These are phyloP conservation scores for Cheumatopsyche charites DNA, from an alignment of 1,140 invertebrate genomes.

Conservation along the genomic window DNA sequence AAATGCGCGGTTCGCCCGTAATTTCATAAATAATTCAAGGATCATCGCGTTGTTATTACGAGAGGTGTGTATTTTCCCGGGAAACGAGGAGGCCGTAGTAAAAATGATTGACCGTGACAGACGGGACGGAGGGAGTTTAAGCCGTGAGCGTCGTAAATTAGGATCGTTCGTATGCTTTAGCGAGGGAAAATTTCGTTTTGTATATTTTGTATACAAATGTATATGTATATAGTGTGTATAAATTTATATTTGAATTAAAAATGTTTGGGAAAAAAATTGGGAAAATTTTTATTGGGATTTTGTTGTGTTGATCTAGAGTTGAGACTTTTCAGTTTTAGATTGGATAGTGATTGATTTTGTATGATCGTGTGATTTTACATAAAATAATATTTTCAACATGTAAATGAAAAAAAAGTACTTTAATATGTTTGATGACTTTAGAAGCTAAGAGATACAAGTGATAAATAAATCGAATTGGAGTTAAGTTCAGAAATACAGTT, in stretches of 20 bases:
- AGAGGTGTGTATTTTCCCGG: background rate
- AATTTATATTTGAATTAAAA: background rate
- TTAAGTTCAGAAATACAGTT: too few species aligned
- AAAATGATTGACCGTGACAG: slow-evolving; percentile 34
- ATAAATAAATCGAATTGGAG: too few species aligned
- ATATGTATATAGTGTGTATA: background rate
- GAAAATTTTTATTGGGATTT: too few species aligned
- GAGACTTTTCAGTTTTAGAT: too few species aligned
- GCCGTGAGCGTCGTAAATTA: slow-evolving; percentile 14
- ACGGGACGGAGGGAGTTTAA: slow-evolving; percentile 18
- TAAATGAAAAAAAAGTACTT: too few species aligned
- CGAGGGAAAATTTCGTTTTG: background rate
- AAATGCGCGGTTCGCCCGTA: background rate
- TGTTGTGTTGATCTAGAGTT: too few species aligned
- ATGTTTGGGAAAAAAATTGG: too few species aligned
- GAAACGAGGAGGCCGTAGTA: slow-evolving; percentile 8
- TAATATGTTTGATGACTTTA: too few species aligned
- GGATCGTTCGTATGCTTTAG: background rate
- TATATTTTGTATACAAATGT: background rate
- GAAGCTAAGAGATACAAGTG: too few species aligned
- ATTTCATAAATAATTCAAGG: slow-evolving; percentile 31
- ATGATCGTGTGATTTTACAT: too few species aligned
- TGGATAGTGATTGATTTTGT: too few species aligned
- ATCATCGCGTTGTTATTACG: background rate
- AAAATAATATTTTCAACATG: too few species aligned